Percentiles rank a stretch among this genome's conserved stretches.
Evolutionary conservation across 2,888 invertebrate species (phyloP).

Genomic region (Trichacis sp.): DNA sequence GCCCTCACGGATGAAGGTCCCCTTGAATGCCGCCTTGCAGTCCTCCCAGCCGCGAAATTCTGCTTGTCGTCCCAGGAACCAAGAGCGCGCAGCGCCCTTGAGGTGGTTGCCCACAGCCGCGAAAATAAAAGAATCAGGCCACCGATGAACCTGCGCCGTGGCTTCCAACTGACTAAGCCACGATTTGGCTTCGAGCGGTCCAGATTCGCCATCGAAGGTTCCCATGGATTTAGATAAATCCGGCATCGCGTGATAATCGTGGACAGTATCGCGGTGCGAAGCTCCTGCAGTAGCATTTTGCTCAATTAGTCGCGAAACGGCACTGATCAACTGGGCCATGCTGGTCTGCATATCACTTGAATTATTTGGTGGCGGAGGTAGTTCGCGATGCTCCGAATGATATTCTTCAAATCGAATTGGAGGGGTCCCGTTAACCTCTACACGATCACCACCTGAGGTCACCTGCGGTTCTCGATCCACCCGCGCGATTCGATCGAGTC

Average conservation of each 20-base stretch:
- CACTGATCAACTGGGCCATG: neutral
- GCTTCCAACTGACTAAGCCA: conserved; percentile 32
- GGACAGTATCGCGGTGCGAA: neutral
- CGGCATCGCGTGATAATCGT: conserved; percentile 20
- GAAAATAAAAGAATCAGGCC: conserved; percentile 30
- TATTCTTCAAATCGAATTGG: no score
- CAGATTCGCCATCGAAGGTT: conserved; percentile 10
- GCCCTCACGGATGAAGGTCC: neutral
- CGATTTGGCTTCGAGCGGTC: conserved; percentile 23
- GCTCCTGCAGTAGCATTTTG: neutral
- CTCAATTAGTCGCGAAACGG: neutral
- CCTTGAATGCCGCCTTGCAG: neutral
- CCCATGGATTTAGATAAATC: conserved; percentile 22
- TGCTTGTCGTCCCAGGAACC: conserved; percentile 14
- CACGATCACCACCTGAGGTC: no score
- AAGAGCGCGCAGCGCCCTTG: conserved; percentile 25
- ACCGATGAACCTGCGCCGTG: conserved; percentile 25
- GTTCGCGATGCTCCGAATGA: no score
- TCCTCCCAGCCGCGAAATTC: neutral
- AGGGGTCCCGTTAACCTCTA: no score
- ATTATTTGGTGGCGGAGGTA: no score
- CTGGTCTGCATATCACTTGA: no score
- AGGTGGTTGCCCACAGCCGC: conserved; percentile 29
- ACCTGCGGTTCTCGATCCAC: no score
- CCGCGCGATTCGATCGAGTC: no score